Conservation (phyloP, 2,113 vertebrate genomes). For the Oxyruncus cristatus region DNA sequence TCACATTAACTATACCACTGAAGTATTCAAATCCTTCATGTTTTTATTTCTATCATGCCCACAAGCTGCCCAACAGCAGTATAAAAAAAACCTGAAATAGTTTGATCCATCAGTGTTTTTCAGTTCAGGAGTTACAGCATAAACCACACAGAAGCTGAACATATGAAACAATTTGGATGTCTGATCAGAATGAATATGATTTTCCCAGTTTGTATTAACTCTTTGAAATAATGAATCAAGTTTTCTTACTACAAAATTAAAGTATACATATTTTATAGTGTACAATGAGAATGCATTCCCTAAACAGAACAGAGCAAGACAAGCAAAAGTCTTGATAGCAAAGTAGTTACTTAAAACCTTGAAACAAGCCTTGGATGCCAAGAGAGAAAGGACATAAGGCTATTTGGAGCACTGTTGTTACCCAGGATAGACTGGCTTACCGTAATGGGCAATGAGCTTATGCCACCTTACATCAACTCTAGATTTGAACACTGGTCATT, state of each 20-base stretch:
- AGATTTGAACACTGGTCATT: neutral
- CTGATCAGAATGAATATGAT: neutral
- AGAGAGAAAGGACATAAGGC: neutral
- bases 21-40: neutral
- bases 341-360: neutral
- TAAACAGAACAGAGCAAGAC: neutral
- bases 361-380: neutral
- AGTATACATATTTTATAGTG: neutral
- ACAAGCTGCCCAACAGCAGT: neutral
- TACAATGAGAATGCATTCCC: neutral
- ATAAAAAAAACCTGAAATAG: neutral
- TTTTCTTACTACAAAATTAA: neutral
- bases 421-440: neutral
- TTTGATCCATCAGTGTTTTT: neutral
- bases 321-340: neutral
- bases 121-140: neutral
- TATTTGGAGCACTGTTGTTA: neutral
- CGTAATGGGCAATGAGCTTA: neutral
- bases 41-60: neutral
- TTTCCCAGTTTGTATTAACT: neutral
- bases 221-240: neutral
- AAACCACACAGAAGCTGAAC: neutral
- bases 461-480: neutral
- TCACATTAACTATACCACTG: neutral
- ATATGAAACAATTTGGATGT: neutral